Conservation (phyloP, 2,888 invertebrate genomes). For the Pristionchus maxplancki region DNA sequence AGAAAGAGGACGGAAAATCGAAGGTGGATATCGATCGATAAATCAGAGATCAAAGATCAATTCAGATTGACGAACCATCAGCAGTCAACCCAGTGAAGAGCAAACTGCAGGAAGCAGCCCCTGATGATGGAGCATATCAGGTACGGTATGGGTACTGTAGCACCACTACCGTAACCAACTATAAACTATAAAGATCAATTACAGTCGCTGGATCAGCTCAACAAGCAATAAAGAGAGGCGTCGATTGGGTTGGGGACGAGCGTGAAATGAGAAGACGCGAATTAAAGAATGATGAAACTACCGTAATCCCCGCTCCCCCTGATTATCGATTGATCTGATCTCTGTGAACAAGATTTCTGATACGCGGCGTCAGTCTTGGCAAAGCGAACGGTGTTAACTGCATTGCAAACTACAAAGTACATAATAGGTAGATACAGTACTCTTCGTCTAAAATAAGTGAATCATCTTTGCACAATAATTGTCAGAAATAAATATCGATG, state of each 20-base stretch:
- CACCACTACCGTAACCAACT: neutral
- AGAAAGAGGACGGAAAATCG: constrained; percentile 18
- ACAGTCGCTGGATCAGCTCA: constrained; percentile 38
- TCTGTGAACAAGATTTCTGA: constrained; percentile 43
- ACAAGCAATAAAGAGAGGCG: constrained; percentile 5
- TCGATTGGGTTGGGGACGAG: neutral
- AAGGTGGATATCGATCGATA: constrained; percentile 7
- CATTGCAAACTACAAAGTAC: neutral
- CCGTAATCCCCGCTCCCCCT: neutral
- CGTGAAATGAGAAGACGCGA: neutral
- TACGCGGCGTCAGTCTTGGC: constrained; percentile 36
- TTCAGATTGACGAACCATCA: constrained; percentile 5
- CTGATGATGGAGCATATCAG: constrained; percentile 43
- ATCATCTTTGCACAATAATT: too few species aligned
- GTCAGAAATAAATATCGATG: neutral
- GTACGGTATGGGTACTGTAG: neutral
- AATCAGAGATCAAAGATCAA: constrained; percentile 9
- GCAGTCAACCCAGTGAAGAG: constrained; percentile 25
- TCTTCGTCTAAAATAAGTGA: too few species aligned
- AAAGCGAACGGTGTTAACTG: neutral
- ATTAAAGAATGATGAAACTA: neutral
- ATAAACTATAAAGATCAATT: constrained; percentile 3
- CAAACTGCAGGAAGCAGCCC: constrained; percentile 26
- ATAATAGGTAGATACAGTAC: too few species aligned
- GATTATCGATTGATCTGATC: constrained; percentile 43